Percentiles rank a stretch among this genome's conserved stretches.
Evolutionary conservation across 2,797 vertebrate genomes (phyloP).

Genomic region (Molossus alvarezi): DNA sequence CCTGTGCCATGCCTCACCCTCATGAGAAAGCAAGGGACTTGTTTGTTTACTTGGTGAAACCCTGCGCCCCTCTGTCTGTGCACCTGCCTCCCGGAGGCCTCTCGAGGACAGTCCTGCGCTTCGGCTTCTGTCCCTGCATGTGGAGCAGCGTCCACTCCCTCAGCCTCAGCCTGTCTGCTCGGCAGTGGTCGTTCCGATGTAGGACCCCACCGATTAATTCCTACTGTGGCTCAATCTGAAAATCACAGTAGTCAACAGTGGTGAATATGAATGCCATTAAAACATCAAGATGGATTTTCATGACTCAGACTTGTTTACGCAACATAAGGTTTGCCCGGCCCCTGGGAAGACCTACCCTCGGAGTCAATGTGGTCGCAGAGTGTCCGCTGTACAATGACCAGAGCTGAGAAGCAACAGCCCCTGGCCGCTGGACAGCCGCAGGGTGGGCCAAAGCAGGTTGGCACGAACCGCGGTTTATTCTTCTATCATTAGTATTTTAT

Average conservation of each 20-base stretch:
- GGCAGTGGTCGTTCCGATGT: background rate
- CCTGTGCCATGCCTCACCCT: conserved; percentile 11
- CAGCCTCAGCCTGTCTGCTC: background rate
- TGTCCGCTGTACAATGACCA: rapidly evolving
- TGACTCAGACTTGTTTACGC: background rate
- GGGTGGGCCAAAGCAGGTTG: too few species aligned
- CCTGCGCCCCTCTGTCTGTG: background rate
- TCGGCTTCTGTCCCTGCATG: rapidly evolving
- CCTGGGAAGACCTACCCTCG: rapidly evolving
- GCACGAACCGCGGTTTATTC: background rate
- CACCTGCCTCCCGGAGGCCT: background rate
- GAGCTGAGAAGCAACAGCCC: too few species aligned
- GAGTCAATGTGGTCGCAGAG: too few species aligned
- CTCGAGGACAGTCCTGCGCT: background rate
- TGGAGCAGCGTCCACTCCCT: too few species aligned
- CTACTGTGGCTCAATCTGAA: background rate
- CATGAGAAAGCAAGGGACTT: background rate
- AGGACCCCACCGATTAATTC: background rate
- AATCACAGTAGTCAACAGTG: background rate
- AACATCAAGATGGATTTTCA: background rate
- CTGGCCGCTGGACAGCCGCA: too few species aligned
- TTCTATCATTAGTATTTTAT: background rate
- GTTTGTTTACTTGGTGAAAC: background rate
- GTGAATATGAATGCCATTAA: background rate
- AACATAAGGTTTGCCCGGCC: background rate